Base-by-base conservation (phyloP, 2,797 vertebrate genomes). In the Pagetopsis macropterus region DNA sequence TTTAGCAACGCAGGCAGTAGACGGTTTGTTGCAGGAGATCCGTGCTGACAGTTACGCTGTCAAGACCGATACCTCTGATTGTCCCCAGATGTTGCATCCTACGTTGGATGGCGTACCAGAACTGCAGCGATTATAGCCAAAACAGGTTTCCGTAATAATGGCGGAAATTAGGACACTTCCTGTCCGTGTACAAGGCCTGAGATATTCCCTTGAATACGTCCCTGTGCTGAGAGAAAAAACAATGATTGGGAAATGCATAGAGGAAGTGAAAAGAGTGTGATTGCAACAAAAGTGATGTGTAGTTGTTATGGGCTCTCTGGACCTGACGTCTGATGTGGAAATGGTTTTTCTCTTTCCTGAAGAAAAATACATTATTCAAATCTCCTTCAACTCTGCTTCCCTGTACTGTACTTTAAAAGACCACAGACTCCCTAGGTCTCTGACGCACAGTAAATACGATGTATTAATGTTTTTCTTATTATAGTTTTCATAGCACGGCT, bases 41-140 rank as follows among this genome's bases (percentile, higher is more conserved):
- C 56, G 46, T 83, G 88, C 81, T 85, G 85, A 92, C 91, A 84
- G 88, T 89, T 87, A 70, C 10, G 65, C 81, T 86, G 90, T 90
- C 87, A 78, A 76, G 82, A 85, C 56, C 50, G 46, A 82, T 85
- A 9, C 50, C 57, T 15, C 55, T 90, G 88, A 93, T 91, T 71
- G 84, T 75, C 84, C 44, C 87, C 92, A 93, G 89, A 92, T 93
- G 91, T 90, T 70, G 70, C 50, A 60, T 81, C 62, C 33, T 64
- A 66, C 59, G 14, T 55, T 77, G 63, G 68, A 73, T 37, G 70
- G 50, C 33, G 50, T 70, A 78, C 50, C 73, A 72, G 77, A 82
- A 71, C 76, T 21, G 52, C 69, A 66, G 82, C 48, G 7, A 81
- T 83, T 76, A 77, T 9, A 5, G 65, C 60, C 65, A 27, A 75